Evolutionary conservation across 2,113 vertebrate species (phyloP).

Genomic region (Danionella cerebrum): DNA sequence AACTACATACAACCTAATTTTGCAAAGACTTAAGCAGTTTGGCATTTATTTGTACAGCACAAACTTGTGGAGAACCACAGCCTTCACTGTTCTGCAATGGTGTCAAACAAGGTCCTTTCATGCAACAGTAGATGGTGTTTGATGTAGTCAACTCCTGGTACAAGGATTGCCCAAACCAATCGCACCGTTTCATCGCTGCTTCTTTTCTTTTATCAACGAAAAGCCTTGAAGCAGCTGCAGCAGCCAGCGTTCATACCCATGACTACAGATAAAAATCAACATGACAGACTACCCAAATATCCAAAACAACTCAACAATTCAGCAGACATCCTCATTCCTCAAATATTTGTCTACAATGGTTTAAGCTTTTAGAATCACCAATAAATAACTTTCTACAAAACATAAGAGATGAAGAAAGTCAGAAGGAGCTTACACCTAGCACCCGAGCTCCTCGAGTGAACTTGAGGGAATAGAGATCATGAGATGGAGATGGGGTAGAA

Average conservation of each 20-base stretch:
- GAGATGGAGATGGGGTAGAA: neutral
- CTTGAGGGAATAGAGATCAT: neutral
- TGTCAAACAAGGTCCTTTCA: constrained; percentile 7
- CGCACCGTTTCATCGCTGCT: neutral
- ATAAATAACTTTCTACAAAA: neutral
- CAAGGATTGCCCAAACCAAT: constrained; percentile 23
- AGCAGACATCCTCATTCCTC: constrained; percentile 5
- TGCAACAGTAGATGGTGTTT: constrained; percentile 14
- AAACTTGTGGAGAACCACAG: neutral
- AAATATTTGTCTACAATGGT: no score
- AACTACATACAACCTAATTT: no score
- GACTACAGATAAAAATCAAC: neutral
- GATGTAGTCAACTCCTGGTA: constrained; percentile 29
- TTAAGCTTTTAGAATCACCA: no score
- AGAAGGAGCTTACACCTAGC: neutral
- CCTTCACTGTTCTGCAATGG: neutral
- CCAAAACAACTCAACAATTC: neutral
- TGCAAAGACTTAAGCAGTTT: no score
- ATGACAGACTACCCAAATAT: neutral
- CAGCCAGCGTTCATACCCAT: constrained; percentile 13
- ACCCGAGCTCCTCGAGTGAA: neutral
- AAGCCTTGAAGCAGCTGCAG: constrained; percentile 9
- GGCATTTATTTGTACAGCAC: neutral
- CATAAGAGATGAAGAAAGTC: neutral
- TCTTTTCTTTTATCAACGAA: constrained; percentile 13